phyloP scores from a whole-genome alignment of 2,113 vertebrate genomes.

The Pachypanchax playfairii region DNA sequence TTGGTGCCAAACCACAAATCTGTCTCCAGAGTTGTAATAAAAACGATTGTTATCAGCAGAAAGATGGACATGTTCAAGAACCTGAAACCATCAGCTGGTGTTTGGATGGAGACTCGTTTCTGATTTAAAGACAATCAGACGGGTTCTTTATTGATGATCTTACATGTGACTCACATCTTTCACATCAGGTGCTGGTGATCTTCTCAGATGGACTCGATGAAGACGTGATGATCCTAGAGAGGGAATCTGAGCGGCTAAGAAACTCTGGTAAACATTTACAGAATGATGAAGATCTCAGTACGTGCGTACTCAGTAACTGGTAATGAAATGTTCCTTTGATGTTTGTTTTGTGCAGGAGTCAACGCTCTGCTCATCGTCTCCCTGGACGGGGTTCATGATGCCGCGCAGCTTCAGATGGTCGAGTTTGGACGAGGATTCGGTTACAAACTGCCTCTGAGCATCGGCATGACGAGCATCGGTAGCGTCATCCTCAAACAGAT shows the following conservation, averaged over 20 bases:
- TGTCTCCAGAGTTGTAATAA: too few relatives aligned
- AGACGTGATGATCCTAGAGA: slow-evolving; percentile 73
- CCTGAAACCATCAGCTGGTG: too few relatives aligned
- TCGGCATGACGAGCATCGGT: slow-evolving; percentile 79
- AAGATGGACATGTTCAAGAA: too few relatives aligned
- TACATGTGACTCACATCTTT: background rate
- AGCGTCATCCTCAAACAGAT: slow-evolving; percentile 81
- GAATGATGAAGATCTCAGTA: background rate
- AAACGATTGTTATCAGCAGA: too few relatives aligned
- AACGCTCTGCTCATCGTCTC: slow-evolving; percentile 82
- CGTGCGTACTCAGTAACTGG: too few relatives aligned
- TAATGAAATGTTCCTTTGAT: too few relatives aligned
- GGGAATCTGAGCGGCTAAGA: slow-evolving; percentile 69
- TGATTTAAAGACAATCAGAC: too few relatives aligned
- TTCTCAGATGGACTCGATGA: slow-evolving; percentile 89
- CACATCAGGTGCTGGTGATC: slow-evolving; percentile 83
- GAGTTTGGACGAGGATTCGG: slow-evolving; percentile 89
- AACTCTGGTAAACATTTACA: slow-evolving; percentile 66
- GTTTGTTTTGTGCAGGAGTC: slow-evolving; percentile 72
- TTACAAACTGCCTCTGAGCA: slow-evolving; percentile 79
- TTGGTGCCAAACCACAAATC: background rate
- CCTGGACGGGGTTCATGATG: slow-evolving; percentile 76
- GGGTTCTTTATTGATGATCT: background rate
- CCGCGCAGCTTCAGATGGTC: slow-evolving; percentile 81
- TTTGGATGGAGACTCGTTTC: too few relatives aligned